A percentile compares a stretch with the other conserved stretches of the same genome.
These are phyloP conservation scores for Herpetotheres cachinnans DNA, from an alignment of 2,113 vertebrate species.

Conservation along the genomic window DNA sequence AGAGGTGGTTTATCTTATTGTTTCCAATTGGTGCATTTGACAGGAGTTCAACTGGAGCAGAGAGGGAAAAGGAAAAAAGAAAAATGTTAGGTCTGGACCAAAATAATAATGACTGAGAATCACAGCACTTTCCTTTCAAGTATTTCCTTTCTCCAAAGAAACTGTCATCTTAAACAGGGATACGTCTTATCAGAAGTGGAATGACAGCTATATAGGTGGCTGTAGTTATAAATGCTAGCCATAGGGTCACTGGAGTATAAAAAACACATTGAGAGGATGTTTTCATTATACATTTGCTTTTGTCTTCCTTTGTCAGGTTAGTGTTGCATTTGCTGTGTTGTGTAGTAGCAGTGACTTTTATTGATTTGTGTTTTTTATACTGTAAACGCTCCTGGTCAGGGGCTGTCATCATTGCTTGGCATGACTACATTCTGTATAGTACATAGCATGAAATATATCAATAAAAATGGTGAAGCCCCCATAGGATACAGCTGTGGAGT, in stretches of 20 bases:
- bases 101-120: constrained; percentile 51
- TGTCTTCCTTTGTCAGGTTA: constrained; percentile 46
- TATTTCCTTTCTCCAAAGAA: constrained; percentile 9
- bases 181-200: not conserved
- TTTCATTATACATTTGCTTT: constrained; percentile 50
- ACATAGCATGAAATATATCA: constrained; percentile 37
- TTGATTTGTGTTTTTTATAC: constrained; percentile 33
- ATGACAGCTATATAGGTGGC: constrained; percentile 39
- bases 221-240: constrained; percentile 40
- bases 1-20: constrained; percentile 69
- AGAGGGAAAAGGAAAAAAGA: not conserved
- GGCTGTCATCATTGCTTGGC: constrained; percentile 9
- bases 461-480: not conserved
- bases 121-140: constrained; percentile 4
- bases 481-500: not conserved
- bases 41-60: constrained; percentile 24
- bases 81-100: constrained; percentile 33
- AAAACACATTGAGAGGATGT: constrained; percentile 30
- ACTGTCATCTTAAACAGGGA: constrained; percentile 22
- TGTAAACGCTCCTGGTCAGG: constrained; percentile 28
- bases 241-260: constrained; percentile 35
- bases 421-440: not conserved
- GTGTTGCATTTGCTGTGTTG: constrained; percentile 21
- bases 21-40: constrained; percentile 56
- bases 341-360: constrained; percentile 1